phyloP scores from a whole-genome alignment of 2,888 invertebrate genomes.

The Pseudococcus longispinus region DNA sequence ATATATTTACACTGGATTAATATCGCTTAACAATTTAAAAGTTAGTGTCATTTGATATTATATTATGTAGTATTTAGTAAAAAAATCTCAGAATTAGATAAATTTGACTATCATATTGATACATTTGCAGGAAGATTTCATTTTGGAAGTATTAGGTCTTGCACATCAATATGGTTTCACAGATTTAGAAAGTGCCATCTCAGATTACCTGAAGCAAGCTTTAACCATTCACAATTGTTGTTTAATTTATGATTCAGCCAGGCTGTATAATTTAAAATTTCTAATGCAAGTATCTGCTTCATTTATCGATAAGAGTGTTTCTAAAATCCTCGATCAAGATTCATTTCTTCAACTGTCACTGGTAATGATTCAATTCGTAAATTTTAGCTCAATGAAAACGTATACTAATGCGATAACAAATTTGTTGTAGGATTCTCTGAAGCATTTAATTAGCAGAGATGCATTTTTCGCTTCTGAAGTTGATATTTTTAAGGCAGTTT shows the following conservation, averaged over 20 bases:
- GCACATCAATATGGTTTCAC: constrained; percentile 96
- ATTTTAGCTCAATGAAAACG: not conserved
- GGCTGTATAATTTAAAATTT: constrained; percentile 70
- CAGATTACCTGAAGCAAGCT: constrained; percentile 89
- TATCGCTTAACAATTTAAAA: constrained; percentile 69
- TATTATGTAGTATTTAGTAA: no score
- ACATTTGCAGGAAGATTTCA: constrained; percentile 62
- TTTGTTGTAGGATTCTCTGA: constrained; percentile 72
- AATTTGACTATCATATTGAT: not conserved
- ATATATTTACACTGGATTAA: constrained; percentile 91
- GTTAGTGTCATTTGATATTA: constrained; percentile 62
- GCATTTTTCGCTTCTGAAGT: constrained; percentile 97
- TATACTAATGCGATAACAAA: not conserved
- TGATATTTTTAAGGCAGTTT: constrained; percentile 90
- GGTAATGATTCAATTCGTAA: constrained; percentile 64
- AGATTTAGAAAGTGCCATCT: constrained; percentile 89
- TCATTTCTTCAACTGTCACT: constrained; percentile 84
- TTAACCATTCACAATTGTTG: constrained; percentile 90
- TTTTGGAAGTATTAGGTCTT: constrained; percentile 71
- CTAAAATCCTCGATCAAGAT: constrained; percentile 82
- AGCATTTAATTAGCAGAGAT: constrained; percentile 85
- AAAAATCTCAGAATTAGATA: not conserved
- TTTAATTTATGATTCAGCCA: constrained; percentile 91
- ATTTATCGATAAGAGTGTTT: constrained; percentile 89
- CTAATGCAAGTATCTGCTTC: constrained; percentile 81